Evolutionary conservation across 2,113 vertebrate species (phyloP).

Genomic region (Protomyctophum bolini): DNA sequence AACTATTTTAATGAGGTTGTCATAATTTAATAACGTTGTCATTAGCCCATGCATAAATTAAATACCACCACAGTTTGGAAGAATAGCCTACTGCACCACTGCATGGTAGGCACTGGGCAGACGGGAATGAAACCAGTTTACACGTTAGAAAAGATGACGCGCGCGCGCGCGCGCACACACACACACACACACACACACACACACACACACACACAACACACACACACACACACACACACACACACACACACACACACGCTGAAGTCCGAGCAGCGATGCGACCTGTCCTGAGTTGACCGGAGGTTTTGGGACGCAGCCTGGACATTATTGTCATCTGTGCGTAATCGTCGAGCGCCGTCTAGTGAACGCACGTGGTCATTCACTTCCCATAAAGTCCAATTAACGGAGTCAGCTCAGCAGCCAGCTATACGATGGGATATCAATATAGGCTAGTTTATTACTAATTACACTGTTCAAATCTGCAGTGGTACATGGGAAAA

Average conservation of each 20-base stretch:
- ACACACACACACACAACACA: not conserved
- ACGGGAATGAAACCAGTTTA: not conserved
- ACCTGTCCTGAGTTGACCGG: not conserved
- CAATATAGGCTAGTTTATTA: not conserved
- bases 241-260: too few relatives aligned
- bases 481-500: too few relatives aligned
- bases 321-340: not conserved
- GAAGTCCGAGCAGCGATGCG: not conserved
- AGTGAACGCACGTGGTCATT: constrained; percentile 18
- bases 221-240: too few relatives aligned
- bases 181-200: not conserved
- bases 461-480: too few relatives aligned
- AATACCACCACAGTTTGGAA: too few relatives aligned
- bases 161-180: too few relatives aligned
- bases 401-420: not conserved
- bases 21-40: too few relatives aligned
- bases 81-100: not conserved
- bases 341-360: constrained; percentile 52
- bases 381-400: not conserved
- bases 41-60: too few relatives aligned
- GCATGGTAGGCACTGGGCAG: not conserved
- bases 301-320: not conserved
- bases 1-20: too few relatives aligned
- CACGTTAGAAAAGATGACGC: not conserved
- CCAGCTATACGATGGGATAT: not conserved